Base-by-base conservation (phyloP, 2,113 vertebrate species). In the Triplophysa tibetana region DNA sequence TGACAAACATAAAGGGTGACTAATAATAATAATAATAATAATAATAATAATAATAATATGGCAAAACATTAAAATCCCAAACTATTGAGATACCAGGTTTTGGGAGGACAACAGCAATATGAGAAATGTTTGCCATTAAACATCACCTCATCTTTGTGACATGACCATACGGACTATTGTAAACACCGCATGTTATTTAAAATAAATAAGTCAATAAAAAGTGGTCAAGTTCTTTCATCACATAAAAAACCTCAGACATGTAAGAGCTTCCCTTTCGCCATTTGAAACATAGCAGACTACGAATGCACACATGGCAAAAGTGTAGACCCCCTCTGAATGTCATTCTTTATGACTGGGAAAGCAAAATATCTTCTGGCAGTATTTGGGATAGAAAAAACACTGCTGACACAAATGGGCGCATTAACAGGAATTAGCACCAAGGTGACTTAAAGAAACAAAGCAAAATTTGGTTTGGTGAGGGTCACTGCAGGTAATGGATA, bases 281-380 rank as follows among this genome's bases (percentile, higher is more conserved):
- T 60, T 87, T 88, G 77, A 89, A 90, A 90, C 75, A 87, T 69
- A 88, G 82, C 85, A 86, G 80, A 85, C 81, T 86, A 70, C 75
- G 68, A 62, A 56, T 81, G 82, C 81, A 78, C 85, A 86, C 75
- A 85, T 13, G 73, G 50, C 66, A 29, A 58, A 24, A 81, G 29
- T 76, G 29, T 79, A 56, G 56, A 77, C 77, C 78, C 52, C 62
- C 63, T 68, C 24, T 50, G 69, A 77, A 74, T 80, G 77, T 79
- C 82, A 86, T 82, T 88, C 78, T 88, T 87, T 82, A 84, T 82
- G 78, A 82, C 81, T 65, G 79, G 73, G 73, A 82, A 78, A 75
- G 67, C 67, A 82, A 85, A 87, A 88, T 85, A 83, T 78, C 72
- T 58, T 48, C 48, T 75, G 87, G 81, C 84, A 84, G 67, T 73